Evolutionary conservation across 2,797 vertebrate species (phyloP).

Genomic region (Chloroceryle amazona): DNA sequence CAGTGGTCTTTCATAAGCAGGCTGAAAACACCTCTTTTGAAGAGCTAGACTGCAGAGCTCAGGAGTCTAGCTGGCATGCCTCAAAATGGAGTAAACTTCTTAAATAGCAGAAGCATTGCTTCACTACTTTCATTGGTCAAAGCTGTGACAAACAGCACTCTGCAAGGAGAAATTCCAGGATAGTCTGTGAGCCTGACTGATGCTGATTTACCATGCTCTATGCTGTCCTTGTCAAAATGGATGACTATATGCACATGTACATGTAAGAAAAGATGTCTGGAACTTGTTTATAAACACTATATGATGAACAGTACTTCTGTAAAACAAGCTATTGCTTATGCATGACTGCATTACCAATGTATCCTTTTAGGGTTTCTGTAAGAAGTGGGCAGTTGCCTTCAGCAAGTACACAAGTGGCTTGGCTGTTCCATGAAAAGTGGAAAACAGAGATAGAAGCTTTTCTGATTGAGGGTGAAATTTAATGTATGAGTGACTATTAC

Average conservation of each 20-base stretch:
- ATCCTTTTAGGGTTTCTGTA: neutral
- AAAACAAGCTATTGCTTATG: conserved; percentile 3
- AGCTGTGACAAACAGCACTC: neutral
- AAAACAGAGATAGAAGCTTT: neutral
- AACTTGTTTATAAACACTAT: neutral
- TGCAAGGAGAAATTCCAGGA: neutral
- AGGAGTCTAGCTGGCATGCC: neutral
- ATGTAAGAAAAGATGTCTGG: neutral
- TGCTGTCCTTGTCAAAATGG: neutral
- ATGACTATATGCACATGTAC: conserved; percentile 4
- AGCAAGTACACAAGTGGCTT: neutral
- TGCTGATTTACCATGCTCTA: neutral
- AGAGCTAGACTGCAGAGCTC: neutral
- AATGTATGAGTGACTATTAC: neutral
- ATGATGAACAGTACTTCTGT: neutral
- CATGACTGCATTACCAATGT: neutral
- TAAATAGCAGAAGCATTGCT: neutral
- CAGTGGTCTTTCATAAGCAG: neutral
- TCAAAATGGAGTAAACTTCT: neutral
- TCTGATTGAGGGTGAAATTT: neutral
- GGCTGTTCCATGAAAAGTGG: neutral
- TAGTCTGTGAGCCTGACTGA: neutral
- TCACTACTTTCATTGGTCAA: neutral
- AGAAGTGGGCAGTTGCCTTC: conserved; percentile 13
- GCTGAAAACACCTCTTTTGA: neutral